phyloP scores from a whole-genome alignment of 1,140 invertebrate species.

The Alviniconcha marisindica region DNA sequence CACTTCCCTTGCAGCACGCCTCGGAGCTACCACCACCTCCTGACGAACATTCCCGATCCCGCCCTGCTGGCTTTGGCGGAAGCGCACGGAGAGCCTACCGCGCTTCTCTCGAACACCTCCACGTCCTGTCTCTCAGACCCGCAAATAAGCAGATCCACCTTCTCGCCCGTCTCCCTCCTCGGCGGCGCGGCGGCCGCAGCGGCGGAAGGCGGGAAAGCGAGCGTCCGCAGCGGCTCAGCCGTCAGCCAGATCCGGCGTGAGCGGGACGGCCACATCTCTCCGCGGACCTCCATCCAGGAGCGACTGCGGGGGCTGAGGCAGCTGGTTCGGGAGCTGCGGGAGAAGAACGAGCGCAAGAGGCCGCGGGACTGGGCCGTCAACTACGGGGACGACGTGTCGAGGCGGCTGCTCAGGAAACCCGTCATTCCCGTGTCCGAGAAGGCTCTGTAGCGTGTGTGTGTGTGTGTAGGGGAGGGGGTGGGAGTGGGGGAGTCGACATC shows the following conservation, averaged over 20 bases:
- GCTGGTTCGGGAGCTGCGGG: slow-evolving; percentile 56
- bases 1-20: slow-evolving; percentile 45
- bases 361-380: slow-evolving; percentile 59
- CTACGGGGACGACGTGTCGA: slow-evolving; percentile 53
- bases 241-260: neutral
- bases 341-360: slow-evolving; percentile 50
- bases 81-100: too few relatives aligned
- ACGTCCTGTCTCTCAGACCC: too few relatives aligned
- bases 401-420: slow-evolving; percentile 54
- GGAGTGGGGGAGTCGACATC: too few relatives aligned
- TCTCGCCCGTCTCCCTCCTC: neutral
- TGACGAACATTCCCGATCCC: too few relatives aligned
- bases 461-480: too few relatives aligned
- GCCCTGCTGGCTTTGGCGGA: too few relatives aligned
- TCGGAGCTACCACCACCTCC: slow-evolving; percentile 40
- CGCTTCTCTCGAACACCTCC: neutral
- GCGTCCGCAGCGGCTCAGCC: neutral
- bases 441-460: neutral
- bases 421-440: slow-evolving; percentile 35
- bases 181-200: too few relatives aligned
- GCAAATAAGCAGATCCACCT: neutral
- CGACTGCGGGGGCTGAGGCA: slow-evolving; percentile 52
- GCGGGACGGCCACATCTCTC: slow-evolving; percentile 13
- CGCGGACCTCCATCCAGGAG: slow-evolving; percentile 47
- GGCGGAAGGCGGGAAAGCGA: neutral